Percentiles rank a stretch among this genome's conserved stretches.
These are phyloP conservation scores for Aphaenogaster rudis DNA, from an alignment of 1,140 invertebrate genomes.

Conservation along the genomic window DNA sequence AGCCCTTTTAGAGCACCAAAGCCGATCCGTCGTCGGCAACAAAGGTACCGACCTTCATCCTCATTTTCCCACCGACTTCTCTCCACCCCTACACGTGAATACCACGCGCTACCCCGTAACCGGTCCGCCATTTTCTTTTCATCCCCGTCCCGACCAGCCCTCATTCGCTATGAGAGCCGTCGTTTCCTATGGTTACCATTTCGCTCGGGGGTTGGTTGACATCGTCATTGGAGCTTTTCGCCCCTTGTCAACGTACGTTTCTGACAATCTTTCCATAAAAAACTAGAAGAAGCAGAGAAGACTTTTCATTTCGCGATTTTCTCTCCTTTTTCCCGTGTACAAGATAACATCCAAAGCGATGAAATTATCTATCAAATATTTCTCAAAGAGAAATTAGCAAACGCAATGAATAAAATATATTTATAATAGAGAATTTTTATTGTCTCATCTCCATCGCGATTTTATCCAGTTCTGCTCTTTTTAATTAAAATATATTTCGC, in stretches of 20 bases:
- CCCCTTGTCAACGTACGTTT: constrained; percentile 62
- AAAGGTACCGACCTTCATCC: constrained; percentile 73
- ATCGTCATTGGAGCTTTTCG: constrained; percentile 76
- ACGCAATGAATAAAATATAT: neutral
- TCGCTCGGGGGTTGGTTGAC: constrained; percentile 74
- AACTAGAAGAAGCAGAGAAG: neutral
- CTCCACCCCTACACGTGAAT: constrained; percentile 63
- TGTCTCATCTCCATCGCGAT: neutral
- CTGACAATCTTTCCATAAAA: constrained; percentile 31
- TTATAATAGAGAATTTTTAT: neutral
- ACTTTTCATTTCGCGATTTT: constrained; percentile 16
- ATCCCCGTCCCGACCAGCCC: constrained; percentile 70
- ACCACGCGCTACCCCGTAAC: constrained; percentile 70
- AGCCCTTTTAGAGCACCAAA: constrained; percentile 62
- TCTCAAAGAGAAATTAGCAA: neutral
- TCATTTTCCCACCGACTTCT: constrained; percentile 72
- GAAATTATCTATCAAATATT: neutral
- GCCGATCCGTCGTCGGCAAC: constrained; percentile 66
- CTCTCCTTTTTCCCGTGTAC: neutral
- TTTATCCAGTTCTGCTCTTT: neutral
- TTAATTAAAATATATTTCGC: neutral
- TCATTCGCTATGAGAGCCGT: constrained; percentile 74
- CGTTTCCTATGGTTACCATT: constrained; percentile 80
- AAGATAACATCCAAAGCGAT: constrained; percentile 17
- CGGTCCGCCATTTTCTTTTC: constrained; percentile 80